A percentile compares a stretch with the other conserved stretches of the same genome.
These are phyloP conservation scores for Heteromyza rotundicornis DNA, from an alignment of 2,888 invertebrate genomes.

Conservation along the genomic window DNA sequence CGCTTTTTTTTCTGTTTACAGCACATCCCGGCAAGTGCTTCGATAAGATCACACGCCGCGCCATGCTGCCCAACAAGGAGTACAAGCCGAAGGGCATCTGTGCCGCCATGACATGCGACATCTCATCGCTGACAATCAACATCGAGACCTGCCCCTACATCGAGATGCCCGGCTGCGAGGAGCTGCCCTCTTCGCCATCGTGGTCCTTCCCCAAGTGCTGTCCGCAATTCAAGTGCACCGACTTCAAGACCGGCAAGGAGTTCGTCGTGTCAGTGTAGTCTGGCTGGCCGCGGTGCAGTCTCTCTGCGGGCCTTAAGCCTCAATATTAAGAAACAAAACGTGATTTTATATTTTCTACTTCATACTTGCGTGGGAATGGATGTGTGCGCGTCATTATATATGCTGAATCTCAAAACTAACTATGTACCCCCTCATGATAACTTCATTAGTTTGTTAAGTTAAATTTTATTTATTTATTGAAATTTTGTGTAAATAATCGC, in stretches of 20 bases:
- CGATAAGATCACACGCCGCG: constrained; percentile 57
- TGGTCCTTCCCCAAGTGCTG: constrained; percentile 61
- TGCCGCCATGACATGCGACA: constrained; percentile 59
- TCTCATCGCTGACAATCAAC: constrained; percentile 51
- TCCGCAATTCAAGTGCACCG: constrained; percentile 58
- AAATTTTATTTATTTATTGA: neutral
- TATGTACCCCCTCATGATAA: neutral
- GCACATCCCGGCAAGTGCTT: constrained; percentile 60
- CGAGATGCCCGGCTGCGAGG: constrained; percentile 60
- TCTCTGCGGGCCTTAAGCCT: no score
- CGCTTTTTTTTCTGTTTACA: constrained; percentile 33
- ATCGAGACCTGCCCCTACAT: constrained; percentile 61
- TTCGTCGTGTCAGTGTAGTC: constrained; percentile 55
- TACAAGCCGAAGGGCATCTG: constrained; percentile 62
- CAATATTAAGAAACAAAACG: no score
- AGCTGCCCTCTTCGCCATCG: constrained; percentile 54
- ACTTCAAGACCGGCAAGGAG: constrained; percentile 60
- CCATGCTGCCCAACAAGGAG: constrained; percentile 59
- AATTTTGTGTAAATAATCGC: neutral
- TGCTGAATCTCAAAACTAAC: no score
- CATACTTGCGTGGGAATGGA: neutral
- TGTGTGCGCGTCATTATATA: neutral
- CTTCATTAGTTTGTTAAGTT: neutral
- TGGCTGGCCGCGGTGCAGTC: no score
- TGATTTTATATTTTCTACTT: neutral